These are phyloP conservation scores for Rhinoraja longicauda DNA, from an alignment of 2,797 vertebrate species.

Conservation along the genomic window DNA sequence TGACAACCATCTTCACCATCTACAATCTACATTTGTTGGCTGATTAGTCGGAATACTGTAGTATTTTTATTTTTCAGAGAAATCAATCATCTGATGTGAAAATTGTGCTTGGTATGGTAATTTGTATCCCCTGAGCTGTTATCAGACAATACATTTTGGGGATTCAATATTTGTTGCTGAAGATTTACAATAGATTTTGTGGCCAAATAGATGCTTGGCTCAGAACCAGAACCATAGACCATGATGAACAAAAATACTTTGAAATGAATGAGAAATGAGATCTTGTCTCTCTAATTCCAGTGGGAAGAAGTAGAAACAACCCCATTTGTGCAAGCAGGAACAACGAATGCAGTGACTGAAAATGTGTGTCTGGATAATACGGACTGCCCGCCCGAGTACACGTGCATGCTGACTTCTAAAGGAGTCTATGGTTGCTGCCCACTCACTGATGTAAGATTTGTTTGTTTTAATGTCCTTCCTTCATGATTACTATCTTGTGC, in stretches of 20 bases:
- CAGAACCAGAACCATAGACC: not conserved
- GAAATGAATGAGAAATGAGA: not conserved
- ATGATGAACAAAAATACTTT: not conserved
- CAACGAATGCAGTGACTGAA: conserved; percentile 22
- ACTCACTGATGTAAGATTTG: not conserved
- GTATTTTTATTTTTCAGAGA: too few species aligned
- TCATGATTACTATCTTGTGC: not conserved
- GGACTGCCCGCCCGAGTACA: conserved; percentile 56
- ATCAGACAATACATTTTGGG: not conserved
- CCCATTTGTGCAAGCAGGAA: conserved; percentile 19
- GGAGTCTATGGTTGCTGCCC: conserved; percentile 38
- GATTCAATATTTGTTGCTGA: not conserved
- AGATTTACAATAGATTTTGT: not conserved
- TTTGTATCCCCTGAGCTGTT: not conserved
- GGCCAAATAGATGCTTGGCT: not conserved
- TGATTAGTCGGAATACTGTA: too few species aligned
- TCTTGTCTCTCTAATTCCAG: not conserved
- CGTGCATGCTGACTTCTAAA: conserved; percentile 56
- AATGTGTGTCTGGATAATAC: conserved; percentile 55
- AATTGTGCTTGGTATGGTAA: not conserved
- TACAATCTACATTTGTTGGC: too few species aligned
- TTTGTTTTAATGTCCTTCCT: not conserved
- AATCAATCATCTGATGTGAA: not conserved
- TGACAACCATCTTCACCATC: too few species aligned
- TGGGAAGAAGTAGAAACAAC: conserved; percentile 38